phyloP scores from a whole-genome alignment of 2,888 invertebrate genomes.

The Blastobasis adustella region DNA sequence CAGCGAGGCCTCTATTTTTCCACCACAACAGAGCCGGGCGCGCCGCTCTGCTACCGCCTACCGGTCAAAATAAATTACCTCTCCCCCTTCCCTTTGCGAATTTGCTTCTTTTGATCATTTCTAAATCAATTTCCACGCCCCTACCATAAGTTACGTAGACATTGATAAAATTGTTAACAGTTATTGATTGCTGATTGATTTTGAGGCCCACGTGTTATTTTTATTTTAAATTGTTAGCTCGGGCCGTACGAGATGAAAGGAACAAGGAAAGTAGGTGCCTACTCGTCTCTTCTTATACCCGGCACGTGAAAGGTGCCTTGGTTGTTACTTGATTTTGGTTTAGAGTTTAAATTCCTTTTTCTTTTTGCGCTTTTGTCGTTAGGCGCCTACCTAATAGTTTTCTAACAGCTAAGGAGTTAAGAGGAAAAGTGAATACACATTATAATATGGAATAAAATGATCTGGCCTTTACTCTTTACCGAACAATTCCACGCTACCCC shows the following conservation, averaged over 20 bases:
- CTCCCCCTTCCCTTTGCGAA: conserved; percentile 46
- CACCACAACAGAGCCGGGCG: conserved; percentile 4
- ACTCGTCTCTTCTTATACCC: too few species aligned
- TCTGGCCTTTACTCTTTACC: too few species aligned
- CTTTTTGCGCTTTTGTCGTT: too few species aligned
- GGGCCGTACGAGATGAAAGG: not conserved
- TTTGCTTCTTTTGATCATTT: conserved; percentile 58
- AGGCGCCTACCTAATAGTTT: too few species aligned
- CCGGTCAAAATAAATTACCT: conserved; percentile 54
- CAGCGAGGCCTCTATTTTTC: not conserved
- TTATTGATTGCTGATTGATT: not conserved
- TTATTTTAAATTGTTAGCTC: conserved; percentile 3
- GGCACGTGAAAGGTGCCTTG: too few species aligned
- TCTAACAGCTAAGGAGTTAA: too few species aligned
- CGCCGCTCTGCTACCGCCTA: conserved; percentile 25
- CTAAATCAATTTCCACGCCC: conserved; percentile 51
- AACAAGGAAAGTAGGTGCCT: too few species aligned
- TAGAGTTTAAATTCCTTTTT: too few species aligned
- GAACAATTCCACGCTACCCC: too few species aligned
- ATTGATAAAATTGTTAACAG: not conserved
- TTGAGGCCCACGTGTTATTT: not conserved
- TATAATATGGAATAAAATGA: too few species aligned
- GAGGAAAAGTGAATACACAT: too few species aligned
- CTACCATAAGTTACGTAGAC: conserved; percentile 20
- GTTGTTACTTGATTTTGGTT: too few species aligned